These are phyloP conservation scores for Hippoglossus hippoglossus DNA, from an alignment of 2,797 vertebrate genomes.

Conservation along the genomic window DNA sequence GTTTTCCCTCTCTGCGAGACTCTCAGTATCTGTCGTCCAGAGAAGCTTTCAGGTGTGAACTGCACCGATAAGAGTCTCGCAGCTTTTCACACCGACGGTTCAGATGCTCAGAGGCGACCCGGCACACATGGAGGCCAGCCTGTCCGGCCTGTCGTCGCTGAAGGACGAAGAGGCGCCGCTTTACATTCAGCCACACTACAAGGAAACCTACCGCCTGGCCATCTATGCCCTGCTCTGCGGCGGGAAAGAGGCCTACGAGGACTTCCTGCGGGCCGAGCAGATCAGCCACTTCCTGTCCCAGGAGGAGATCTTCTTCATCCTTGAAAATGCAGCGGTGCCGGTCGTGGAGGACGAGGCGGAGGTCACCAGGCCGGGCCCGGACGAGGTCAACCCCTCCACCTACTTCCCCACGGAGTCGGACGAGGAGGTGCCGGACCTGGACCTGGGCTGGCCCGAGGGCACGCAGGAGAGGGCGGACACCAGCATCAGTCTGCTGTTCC, in stretches of 20 bases:
- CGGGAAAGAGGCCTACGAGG: conserved; percentile 89
- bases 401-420: conserved; percentile 93
- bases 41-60: not conserved
- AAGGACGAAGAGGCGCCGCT: conserved; percentile 79
- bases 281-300: conserved; percentile 89
- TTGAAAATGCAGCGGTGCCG: conserved; percentile 84
- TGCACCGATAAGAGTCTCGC: not conserved
- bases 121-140: conserved; percentile 84
- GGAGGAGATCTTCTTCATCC: conserved; percentile 88
- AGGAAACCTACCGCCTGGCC: conserved; percentile 90
- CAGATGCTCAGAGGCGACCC: not conserved
- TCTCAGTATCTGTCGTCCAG: not conserved
- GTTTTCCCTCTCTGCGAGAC: not conserved
- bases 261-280: conserved; percentile 89
- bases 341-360: conserved; percentile 63
- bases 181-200: conserved; percentile 91
- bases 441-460: conserved; percentile 91
- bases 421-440: conserved; percentile 91
- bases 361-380: conserved; percentile 10
- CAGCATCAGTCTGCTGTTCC: conserved; percentile 90
- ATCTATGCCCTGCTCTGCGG: conserved; percentile 90
- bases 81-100: conserved; percentile 11
- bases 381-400: conserved; percentile 84
- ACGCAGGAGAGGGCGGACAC: conserved; percentile 81
- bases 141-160: conserved; percentile 88